A percentile compares a stretch with the other conserved stretches of the same genome.
These are phyloP conservation scores for Megalopta genalis DNA, from an alignment of 1,140 invertebrate genomes.

Conservation along the genomic window DNA sequence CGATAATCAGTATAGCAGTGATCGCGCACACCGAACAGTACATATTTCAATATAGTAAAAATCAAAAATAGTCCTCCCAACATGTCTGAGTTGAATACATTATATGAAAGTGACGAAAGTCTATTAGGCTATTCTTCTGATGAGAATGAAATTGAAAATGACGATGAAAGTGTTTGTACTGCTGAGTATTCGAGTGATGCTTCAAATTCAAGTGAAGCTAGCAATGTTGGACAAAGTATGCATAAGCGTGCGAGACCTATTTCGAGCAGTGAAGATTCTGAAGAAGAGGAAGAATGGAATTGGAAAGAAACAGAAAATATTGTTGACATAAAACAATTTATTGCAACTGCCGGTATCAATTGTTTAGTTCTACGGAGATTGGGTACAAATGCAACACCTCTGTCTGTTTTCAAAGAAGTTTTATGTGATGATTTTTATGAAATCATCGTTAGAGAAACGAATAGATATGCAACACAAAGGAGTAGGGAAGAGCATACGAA, in stretches of 20 bases:
- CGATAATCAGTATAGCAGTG: no score
- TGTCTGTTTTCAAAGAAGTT: neutral
- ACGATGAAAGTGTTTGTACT: conserved; percentile 18
- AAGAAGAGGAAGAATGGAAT: no score
- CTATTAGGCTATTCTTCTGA: no score
- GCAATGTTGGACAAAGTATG: conserved; percentile 26
- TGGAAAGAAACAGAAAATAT: no score
- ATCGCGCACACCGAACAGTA: no score
- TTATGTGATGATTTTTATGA: conserved; percentile 16
- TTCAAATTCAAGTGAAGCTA: conserved; percentile 35
- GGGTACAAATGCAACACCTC: neutral
- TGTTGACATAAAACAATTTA: no score
- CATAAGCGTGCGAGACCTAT: conserved; percentile 36
- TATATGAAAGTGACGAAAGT: neutral
- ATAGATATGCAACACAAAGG: conserved; percentile 40
- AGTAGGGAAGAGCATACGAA: conserved; percentile 11
- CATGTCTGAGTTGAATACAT: no score
- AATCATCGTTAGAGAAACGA: conserved; percentile 39
- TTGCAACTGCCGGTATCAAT: neutral
- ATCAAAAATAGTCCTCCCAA: no score
- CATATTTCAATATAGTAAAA: no score
- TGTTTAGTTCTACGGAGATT: neutral
- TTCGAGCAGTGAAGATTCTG: conserved; percentile 41
- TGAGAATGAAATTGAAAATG: neutral
- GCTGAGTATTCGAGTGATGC: conserved; percentile 38